Evolutionary conservation across 2,797 vertebrate genomes (phyloP), one percentile per base, ranked within the genome.

Genomic region (Tenualosa ilisha): DNA sequence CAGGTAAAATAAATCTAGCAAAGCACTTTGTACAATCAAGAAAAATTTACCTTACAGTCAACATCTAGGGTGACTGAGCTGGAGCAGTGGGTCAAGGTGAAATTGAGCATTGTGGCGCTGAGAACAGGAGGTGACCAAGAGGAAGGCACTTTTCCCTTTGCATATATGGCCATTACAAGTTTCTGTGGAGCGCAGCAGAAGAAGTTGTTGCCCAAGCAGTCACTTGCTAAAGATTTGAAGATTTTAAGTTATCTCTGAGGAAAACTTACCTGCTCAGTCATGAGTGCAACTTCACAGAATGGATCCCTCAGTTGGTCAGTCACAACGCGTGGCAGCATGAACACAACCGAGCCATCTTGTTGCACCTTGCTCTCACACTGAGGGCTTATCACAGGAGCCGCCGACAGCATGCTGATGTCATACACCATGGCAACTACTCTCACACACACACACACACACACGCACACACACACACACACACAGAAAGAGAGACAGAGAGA

Each of bases 261-360:
- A 17, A 26, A 12, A 51, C 5, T 63, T 84, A 86, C 85, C n/a
- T 86, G 43, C 43, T 46, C 6, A 63, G 51, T 84, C 24, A 3
- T 50, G 82, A 82, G 40, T 3, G 81, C 11, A 43, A 15, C 17
- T 0, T 43, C 3, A 61, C 85, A 86, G 26, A 26, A 6, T 3
- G 12, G 24, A n/a, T 81, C 75, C 22, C 3, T 0, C 53, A 84
- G 17, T 24, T 15, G 1, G 6, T 17, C 0, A 0, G 0, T 20
- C n/a, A 84, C 63, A 26, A 1, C 2, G 37, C 3, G 12, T 0
- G 72, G 82, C 31, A 84, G 31, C 3, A 40, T 11, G 37, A 72
- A 37, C 12, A 0, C 11, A 3, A 1, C 17, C 1, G 2, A 37
- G 0, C 65, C 65, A 15, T 72, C 65, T 15, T 13, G 65, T 31